phyloP scores from a whole-genome alignment of 2,797 vertebrate genomes.

The Sebastes jordani region DNA sequence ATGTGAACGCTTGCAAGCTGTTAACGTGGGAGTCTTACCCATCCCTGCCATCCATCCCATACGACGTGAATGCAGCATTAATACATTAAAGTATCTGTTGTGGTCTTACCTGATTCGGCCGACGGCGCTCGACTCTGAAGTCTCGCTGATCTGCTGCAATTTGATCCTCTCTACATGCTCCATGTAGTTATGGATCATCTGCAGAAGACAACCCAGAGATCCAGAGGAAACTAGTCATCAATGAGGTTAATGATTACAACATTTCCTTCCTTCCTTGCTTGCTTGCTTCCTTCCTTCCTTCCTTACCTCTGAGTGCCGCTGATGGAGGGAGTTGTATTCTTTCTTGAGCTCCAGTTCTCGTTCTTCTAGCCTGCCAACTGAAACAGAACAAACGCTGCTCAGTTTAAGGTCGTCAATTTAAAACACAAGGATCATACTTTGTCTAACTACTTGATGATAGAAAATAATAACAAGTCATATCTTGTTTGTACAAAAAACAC shows the following conservation, averaged over 20 bases:
- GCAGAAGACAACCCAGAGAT: constrained; percentile 13
- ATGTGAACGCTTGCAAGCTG: background rate
- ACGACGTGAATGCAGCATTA: background rate
- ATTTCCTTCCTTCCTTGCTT: background rate
- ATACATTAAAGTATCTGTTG: background rate
- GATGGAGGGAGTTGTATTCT: constrained; percentile 95
- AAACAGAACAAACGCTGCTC: constrained; percentile 5
- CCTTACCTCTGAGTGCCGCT: constrained; percentile 94
- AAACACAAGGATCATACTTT: background rate
- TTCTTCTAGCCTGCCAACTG: constrained; percentile 95
- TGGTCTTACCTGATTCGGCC: constrained; percentile 74
- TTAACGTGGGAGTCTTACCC: background rate
- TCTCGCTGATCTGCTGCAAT: constrained; percentile 86
- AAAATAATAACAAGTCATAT: background rate
- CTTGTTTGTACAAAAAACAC: background rate
- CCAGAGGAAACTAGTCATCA: background rate
- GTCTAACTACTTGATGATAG: background rate
- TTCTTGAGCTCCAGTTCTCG: constrained; percentile 96
- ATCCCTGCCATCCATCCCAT: background rate
- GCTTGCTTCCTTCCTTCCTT: background rate
- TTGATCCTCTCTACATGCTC: constrained; percentile 97
- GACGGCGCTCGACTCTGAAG: constrained; percentile 64
- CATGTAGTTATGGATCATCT: constrained; percentile 99
- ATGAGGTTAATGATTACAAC: background rate
- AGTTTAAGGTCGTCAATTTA: background rate